Conservation (phyloP, 2,797 vertebrate species). For the Harpagifer antarcticus region DNA sequence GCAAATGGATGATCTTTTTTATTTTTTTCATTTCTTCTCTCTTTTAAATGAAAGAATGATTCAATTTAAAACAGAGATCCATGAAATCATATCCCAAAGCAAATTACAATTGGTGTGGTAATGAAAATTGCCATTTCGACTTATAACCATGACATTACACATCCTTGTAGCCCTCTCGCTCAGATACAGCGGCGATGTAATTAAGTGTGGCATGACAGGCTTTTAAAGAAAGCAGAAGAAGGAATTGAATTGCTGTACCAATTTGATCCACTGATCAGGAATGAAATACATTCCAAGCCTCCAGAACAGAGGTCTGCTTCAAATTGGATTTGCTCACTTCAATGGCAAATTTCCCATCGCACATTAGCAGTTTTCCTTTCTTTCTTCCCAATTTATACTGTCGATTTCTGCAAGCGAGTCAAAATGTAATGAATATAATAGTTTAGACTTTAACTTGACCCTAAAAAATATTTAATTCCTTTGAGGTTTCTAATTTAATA, state of each 20-base stretch:
- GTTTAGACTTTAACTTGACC: constrained; percentile 54
- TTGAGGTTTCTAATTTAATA: constrained; percentile 15
- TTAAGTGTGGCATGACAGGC: constrained; percentile 79
- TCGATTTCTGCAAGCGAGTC: constrained; percentile 68
- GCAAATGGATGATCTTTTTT: constrained; percentile 24
- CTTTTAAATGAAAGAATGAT: constrained; percentile 73
- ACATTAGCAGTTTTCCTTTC: constrained; percentile 63
- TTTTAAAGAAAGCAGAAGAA: constrained; percentile 74
- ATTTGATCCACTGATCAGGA: constrained; percentile 87
- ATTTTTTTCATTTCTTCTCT: constrained; percentile 1
- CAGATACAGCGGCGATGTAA: constrained; percentile 77
- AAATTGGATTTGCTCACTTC: constrained; percentile 81
- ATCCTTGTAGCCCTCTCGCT: constrained; percentile 74
- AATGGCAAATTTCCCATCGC: constrained; percentile 71
- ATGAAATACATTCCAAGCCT: constrained; percentile 79
- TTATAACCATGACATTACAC: constrained; percentile 81
- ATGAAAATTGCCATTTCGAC: constrained; percentile 80
- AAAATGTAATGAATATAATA: constrained; percentile 60
- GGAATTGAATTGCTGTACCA: constrained; percentile 83
- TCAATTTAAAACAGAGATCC: constrained; percentile 78
- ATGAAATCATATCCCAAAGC: constrained; percentile 79
- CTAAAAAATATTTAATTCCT: constrained; percentile 28
- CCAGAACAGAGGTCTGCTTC: constrained; percentile 68
- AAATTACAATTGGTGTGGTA: constrained; percentile 81
- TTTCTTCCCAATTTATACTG: constrained; percentile 62